Evolutionary conservation across 2,888 invertebrate species (phyloP).

Genomic region (Hipparchia semele): DNA sequence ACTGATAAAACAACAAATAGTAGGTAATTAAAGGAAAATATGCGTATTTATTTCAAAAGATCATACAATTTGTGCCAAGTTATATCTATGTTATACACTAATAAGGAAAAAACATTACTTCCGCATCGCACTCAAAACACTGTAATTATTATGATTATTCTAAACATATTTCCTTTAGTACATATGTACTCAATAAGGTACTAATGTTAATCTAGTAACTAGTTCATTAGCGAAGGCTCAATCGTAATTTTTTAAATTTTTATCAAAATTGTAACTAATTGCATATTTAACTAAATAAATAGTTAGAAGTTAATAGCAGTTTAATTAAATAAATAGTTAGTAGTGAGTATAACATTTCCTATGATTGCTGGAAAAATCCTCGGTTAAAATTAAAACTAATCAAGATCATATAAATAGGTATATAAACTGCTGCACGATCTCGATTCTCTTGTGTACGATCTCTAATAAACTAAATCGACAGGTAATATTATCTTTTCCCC

Average conservation of each 20-base stretch:
- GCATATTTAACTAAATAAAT: too few species aligned
- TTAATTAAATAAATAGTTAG: too few species aligned
- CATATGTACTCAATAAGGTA: background rate
- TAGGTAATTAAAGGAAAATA: slow-evolving; percentile 18
- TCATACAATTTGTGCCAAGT: slow-evolving; percentile 13
- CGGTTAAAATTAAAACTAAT: too few species aligned
- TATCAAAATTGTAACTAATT: background rate
- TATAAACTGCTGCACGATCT: background rate
- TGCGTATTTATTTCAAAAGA: slow-evolving; percentile 19
- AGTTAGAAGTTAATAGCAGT: too few species aligned
- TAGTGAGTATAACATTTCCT: background rate
- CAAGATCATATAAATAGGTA: too few species aligned
- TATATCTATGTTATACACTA: slow-evolving; percentile 16
- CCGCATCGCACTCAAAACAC: slow-evolving; percentile 15
- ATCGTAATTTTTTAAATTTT: background rate
- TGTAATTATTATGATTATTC: slow-evolving; percentile 11
- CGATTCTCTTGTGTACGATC: too few species aligned
- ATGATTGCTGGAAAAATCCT: background rate
- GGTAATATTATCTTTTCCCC: too few species aligned
- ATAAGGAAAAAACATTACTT: slow-evolving; percentile 24
- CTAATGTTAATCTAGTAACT: background rate
- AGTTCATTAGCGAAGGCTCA: background rate
- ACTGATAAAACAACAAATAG: slow-evolving; percentile 22
- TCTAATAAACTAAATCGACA: too few species aligned
- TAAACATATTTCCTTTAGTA: slow-evolving; percentile 5